Base-by-base conservation (phyloP, 1,140 invertebrate genomes). In the Euborellia annulipes region DNA sequence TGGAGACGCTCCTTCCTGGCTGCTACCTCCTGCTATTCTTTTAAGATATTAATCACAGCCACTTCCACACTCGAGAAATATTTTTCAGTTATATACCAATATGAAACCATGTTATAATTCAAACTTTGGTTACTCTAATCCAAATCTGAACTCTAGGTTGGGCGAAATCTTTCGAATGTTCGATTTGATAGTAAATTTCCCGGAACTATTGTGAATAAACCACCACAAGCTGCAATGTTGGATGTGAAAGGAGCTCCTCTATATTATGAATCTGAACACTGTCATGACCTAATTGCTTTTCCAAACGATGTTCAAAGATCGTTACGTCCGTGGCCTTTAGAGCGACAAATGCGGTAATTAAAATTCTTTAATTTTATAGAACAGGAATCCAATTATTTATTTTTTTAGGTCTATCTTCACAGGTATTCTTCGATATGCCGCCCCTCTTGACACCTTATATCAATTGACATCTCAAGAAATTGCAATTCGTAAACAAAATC, bases 321-420 rank as follows among this genome's bases (percentile, higher is more conserved):
- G 3, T 43, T 42, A 6, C 19, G 23, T 7, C 20, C 23, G 9
- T 44, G 37, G 16, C 23, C 39, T 3, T n/a, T 23, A 20, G 38
- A 46, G 11, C 40, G 37, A 34, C 13, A 37, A 17, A 46, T 19
- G 17, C 41, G 36, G 47, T 46, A 42, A 30, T 42, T 19, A 30
- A n/a, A n/a, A n/a, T n/a, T n/a, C n/a, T n/a, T n/a, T n/a, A n/a
- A n/a, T n/a, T n/a, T n/a, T n/a, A n/a, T n/a, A n/a, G n/a, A n/a
- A n/a, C n/a, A n/a, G n/a, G n/a, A n/a, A n/a, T n/a, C n/a, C n/a
- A n/a, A n/a, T n/a, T n/a, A n/a, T n/a, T n/a, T n/a, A n/a, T n/a
- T n/a, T n/a, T n/a, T n/a, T n/a, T 36, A 50, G 46, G 37, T 39
- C 51, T 11, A 53, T 53, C 23, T 53, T 51, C 23, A 50, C 52